Conservation (phyloP, 2,797 vertebrate genomes). For the Platalea minor region DNA sequence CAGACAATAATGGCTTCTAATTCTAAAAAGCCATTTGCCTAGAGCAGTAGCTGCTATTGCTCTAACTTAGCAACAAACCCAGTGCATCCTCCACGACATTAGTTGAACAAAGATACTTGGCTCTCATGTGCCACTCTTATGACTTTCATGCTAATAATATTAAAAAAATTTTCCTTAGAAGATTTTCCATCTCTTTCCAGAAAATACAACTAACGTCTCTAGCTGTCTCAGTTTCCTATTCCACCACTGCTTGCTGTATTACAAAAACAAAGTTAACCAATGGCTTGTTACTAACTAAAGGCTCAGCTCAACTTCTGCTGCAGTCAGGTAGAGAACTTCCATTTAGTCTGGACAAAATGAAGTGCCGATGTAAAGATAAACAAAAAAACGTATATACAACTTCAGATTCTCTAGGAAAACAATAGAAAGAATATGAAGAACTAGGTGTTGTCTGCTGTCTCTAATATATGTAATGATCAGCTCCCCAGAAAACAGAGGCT, state of each 20-base stretch:
- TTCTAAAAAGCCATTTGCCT: conserved; percentile 43
- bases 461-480: too few relatives aligned
- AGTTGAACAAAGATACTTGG: not conserved
- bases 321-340: not conserved
- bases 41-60: not conserved
- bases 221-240: not conserved
- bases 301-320: not conserved
- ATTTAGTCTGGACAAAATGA: not conserved
- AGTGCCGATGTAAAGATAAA: not conserved
- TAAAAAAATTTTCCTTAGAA: not conserved
- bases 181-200: not conserved
- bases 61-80: not conserved
- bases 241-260: not conserved
- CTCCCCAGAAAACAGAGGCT: not conserved
- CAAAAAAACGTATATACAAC: too few relatives aligned
- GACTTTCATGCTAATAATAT: not conserved
- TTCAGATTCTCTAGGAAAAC: not conserved
- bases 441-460: not conserved
- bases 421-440: not conserved
- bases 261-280: not conserved
- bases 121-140: not conserved
- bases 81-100: not conserved
- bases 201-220: not conserved
- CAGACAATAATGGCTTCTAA: conserved; percentile 39
- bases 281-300: not conserved